These are phyloP conservation scores for Ifrita kowaldi DNA, from an alignment of 2,113 vertebrate species.

Conservation along the genomic window DNA sequence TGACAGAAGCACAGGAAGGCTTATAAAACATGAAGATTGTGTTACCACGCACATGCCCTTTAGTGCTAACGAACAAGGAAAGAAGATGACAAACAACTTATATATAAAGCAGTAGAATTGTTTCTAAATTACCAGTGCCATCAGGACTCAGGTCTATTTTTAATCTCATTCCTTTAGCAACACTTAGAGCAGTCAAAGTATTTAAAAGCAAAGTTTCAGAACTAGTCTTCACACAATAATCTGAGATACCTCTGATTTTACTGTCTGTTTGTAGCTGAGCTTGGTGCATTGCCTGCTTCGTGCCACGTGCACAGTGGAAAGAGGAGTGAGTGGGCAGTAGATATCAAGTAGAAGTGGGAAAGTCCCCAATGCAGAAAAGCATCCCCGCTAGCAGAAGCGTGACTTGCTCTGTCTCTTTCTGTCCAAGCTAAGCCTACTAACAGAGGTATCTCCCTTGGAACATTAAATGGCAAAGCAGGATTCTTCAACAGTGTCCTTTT, in stretches of 20 bases:
- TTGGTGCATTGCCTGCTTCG: neutral
- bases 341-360: neutral
- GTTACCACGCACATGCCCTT: neutral
- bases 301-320: neutral
- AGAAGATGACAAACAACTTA: neutral
- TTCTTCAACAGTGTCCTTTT: neutral
- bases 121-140: neutral
- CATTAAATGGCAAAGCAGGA: neutral
- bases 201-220: slow-evolving; percentile 11
- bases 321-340: neutral
- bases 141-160: slow-evolving; percentile 2
- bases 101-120: neutral
- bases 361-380: neutral
- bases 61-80: neutral
- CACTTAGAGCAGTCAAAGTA: neutral
- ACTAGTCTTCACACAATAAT: neutral
- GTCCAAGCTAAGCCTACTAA: neutral
- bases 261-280: neutral
- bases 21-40: neutral
- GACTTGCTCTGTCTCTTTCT: neutral
- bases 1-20: neutral
- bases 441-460: neutral
- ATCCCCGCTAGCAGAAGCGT: accelerated
- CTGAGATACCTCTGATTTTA: neutral
- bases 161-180: neutral